These are phyloP conservation scores for Pogonocichla stellata DNA, from an alignment of 2,113 vertebrate species.

Conservation along the genomic window DNA sequence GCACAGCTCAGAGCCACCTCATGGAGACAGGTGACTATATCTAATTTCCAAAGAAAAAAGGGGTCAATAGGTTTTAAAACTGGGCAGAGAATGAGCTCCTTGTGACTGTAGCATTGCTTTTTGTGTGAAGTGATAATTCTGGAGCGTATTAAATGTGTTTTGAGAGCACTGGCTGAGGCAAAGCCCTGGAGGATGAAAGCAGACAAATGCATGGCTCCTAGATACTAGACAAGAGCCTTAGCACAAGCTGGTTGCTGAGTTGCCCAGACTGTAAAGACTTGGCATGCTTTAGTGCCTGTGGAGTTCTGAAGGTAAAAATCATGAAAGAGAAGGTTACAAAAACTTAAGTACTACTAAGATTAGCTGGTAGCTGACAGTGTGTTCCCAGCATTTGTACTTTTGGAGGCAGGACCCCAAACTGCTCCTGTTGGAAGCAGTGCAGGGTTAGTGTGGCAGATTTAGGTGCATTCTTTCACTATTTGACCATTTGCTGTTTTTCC, in stretches of 20 bases:
- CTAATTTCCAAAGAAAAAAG: not conserved
- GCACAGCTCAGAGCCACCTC: not conserved
- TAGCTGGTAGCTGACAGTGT: not conserved
- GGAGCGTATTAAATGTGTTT: not conserved
- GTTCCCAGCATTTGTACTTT: not conserved
- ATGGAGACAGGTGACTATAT: not conserved
- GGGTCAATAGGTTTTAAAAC: not conserved
- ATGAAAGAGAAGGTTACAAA: not conserved
- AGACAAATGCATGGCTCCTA: not conserved
- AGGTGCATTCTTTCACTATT: not conserved
- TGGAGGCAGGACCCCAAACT: not conserved
- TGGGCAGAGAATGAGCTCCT: not conserved
- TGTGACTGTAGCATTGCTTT: not conserved
- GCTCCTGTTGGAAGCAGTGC: not conserved
- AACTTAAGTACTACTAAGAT: not conserved
- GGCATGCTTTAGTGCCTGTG: rapidly evolving
- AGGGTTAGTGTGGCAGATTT: not conserved
- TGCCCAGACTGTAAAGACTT: not conserved
- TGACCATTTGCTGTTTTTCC: not conserved
- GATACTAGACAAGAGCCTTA: not conserved
- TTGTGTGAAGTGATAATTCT: not conserved
- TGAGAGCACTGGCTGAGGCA: not conserved
- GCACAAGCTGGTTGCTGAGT: not conserved
- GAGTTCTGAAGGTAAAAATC: not conserved
- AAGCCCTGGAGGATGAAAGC: not conserved